Conservation (phyloP, 2,888 invertebrate genomes). For the Fissipunctia ypsillon region DNA sequence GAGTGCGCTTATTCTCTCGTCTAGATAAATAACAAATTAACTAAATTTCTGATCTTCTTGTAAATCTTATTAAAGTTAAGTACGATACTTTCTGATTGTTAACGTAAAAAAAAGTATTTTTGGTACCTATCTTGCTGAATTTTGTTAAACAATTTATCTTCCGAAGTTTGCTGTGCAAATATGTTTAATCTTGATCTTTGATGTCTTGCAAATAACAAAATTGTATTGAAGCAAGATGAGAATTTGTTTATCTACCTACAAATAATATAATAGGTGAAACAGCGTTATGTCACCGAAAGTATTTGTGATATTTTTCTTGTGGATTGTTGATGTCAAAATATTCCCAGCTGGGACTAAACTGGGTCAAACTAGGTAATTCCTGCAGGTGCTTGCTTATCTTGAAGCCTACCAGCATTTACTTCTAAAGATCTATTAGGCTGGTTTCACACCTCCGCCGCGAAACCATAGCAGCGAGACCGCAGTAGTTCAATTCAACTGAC, state of each 20-base stretch:
- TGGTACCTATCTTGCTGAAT: slow-evolving; percentile 7
- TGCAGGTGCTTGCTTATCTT: background rate
- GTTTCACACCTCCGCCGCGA: no score
- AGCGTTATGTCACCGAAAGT: background rate
- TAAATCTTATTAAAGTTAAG: slow-evolving; percentile 15
- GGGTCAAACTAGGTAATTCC: background rate
- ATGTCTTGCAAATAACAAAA: slow-evolving; percentile 11
- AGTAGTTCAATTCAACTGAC: no score
- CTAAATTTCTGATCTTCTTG: background rate
- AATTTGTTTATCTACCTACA: slow-evolving; percentile 3
- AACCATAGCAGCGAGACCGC: no score
- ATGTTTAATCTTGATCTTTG: slow-evolving; percentile 30
- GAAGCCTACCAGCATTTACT: background rate
- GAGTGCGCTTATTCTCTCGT: background rate
- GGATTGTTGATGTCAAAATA: background rate
- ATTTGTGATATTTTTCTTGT: background rate
- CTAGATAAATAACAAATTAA: slow-evolving; percentile 2
- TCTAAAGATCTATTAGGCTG: no score
- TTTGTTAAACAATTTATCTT: slow-evolving; percentile 23
- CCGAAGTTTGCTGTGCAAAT: slow-evolving; percentile 18
- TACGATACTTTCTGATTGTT: background rate
- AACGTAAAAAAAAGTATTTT: slow-evolving; percentile 32
- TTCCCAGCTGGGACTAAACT: background rate
- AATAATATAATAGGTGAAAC: background rate
- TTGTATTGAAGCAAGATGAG: background rate